These are phyloP conservation scores for Pseudopipra pipra DNA, from an alignment of 2,113 vertebrate genomes.

Conservation along the genomic window DNA sequence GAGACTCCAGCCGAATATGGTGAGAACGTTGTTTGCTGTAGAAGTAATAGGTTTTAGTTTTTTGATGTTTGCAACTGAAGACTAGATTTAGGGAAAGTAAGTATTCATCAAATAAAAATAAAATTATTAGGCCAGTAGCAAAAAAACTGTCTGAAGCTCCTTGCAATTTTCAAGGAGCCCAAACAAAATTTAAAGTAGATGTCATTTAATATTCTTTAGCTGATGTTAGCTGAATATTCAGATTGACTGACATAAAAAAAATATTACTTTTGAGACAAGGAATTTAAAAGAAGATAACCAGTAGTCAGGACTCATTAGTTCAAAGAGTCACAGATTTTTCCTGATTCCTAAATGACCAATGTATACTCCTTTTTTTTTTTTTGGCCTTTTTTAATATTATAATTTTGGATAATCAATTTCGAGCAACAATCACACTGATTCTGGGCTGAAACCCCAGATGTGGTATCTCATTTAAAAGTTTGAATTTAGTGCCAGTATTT, in stretches of 20 bases:
- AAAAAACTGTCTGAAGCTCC: background rate
- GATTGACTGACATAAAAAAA: background rate
- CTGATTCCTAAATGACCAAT: background rate
- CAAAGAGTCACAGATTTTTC: background rate
- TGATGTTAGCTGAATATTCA: background rate
- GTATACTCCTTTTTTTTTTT: background rate
- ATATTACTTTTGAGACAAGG: background rate
- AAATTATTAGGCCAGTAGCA: background rate
- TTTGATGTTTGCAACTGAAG: background rate
- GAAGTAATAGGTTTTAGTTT: background rate
- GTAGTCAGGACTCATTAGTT: background rate
- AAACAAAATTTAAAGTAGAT: background rate
- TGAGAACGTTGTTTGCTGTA: background rate
- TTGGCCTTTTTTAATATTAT: background rate
- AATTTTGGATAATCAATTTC: background rate
- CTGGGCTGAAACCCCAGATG: background rate
- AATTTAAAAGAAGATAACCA: background rate
- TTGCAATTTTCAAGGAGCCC: background rate
- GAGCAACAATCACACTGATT: background rate
- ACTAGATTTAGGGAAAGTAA: background rate
- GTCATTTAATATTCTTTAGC: background rate
- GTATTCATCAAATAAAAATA: background rate
- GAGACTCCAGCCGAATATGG: background rate
- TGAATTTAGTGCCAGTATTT: background rate
- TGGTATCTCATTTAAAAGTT: background rate